These are phyloP conservation scores for Holotrichia oblita DNA, from an alignment of 1,140 invertebrate genomes.

Conservation along the genomic window DNA sequence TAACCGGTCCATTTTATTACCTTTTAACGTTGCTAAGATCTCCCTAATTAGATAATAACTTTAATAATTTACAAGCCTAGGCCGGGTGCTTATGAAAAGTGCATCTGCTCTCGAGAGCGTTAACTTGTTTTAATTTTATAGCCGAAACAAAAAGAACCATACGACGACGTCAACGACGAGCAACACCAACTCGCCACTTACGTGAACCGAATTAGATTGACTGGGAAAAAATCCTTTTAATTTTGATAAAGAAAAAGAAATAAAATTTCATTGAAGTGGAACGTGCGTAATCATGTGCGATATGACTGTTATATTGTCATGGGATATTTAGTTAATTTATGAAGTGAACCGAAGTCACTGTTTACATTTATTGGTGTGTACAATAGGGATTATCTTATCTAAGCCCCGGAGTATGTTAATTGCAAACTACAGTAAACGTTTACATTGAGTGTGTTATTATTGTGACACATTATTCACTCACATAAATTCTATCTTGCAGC, in stretches of 20 bases:
- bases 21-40: neutral
- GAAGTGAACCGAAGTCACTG: neutral
- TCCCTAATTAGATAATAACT: neutral
- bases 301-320: neutral
- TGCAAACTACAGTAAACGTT: neutral
- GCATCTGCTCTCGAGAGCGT: neutral
- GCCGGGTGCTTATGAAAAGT: neutral
- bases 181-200: neutral
- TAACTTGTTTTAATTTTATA: neutral
- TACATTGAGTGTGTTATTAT: slow-evolving; percentile 1
- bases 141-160: neutral
- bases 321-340: neutral
- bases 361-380: slow-evolving; percentile 8
- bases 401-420: neutral
- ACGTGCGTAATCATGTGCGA: too few relatives aligned
- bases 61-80: neutral
- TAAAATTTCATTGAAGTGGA: too few relatives aligned
- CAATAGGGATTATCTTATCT: neutral
- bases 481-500: too few relatives aligned
- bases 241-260: too few relatives aligned
- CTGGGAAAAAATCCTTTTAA: neutral
- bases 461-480: neutral
- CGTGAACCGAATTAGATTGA: too few relatives aligned
- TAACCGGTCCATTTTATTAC: neutral
- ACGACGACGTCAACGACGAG: neutral